Evolutionary conservation across 2,113 vertebrate genomes (phyloP).

Genomic region (Corythoichthys intestinalis): DNA sequence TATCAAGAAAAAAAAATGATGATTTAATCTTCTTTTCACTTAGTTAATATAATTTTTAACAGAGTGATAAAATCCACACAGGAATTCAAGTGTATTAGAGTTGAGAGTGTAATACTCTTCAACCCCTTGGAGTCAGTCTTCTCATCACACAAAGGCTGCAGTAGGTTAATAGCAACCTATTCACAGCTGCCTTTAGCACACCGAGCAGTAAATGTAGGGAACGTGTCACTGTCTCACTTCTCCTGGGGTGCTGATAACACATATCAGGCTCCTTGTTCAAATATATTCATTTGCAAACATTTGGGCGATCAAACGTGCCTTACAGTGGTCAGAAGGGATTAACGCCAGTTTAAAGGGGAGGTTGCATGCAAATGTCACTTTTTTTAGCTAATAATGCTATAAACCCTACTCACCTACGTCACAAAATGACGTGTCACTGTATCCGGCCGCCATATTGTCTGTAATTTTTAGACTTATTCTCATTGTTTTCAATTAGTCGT

Average conservation of each 20-base stretch:
- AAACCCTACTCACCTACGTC: no score
- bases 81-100: conserved; percentile 1
- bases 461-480: no score
- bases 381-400: no score
- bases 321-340: conserved; percentile 14
- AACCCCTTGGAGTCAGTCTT: conserved; percentile 7
- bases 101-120: conserved; percentile 12
- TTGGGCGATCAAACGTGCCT: conserved; percentile 26
- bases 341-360: conserved; percentile 10
- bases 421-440: no score
- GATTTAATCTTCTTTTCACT: background rate
- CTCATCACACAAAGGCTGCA: conserved; percentile 17
- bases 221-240: conserved; percentile 6
- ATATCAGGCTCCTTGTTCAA: conserved; percentile 5
- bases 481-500: no score
- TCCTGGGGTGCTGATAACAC: conserved; percentile 39
- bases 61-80: conserved; percentile 12
- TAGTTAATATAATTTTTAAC: conserved; percentile 5
- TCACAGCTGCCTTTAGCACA: conserved; percentile 11
- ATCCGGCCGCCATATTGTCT: no score
- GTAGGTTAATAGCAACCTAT: conserved; percentile 30
- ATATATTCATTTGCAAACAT: conserved; percentile 41
- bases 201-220: conserved; percentile 18
- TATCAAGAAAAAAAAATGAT: background rate
- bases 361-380: no score